These are phyloP conservation scores for Euleptes europaea DNA, from an alignment of 2,113 vertebrate species.

Conservation along the genomic window DNA sequence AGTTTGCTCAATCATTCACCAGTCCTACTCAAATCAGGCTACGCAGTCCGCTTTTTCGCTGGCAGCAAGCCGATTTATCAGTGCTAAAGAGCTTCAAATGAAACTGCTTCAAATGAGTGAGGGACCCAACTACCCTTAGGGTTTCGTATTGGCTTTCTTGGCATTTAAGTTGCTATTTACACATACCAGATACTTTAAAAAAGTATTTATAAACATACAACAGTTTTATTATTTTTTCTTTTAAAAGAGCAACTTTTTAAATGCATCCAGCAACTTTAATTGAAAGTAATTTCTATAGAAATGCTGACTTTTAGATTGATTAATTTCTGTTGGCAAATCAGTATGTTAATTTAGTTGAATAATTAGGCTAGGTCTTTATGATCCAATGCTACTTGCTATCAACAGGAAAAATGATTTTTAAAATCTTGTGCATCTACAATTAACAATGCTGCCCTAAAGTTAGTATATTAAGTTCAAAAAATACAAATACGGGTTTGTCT, in stretches of 20 bases:
- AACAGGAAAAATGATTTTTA: too few relatives aligned
- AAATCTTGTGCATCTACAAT: too few relatives aligned
- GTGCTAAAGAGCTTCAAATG: background rate
- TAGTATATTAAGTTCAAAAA: too few relatives aligned
- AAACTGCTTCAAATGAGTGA: background rate
- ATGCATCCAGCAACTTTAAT: background rate
- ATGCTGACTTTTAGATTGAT: background rate
- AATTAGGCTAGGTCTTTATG: background rate
- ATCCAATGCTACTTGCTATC: too few relatives aligned
- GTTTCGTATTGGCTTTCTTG: conserved; percentile 8
- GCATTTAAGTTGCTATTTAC: background rate
- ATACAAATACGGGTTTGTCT: too few relatives aligned
- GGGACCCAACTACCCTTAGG: background rate
- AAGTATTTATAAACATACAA: background rate
- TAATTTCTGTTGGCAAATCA: background rate
- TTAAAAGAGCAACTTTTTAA: too few relatives aligned
- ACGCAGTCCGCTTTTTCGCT: background rate
- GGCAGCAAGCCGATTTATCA: background rate
- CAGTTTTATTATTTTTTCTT: background rate
- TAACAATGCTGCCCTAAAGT: too few relatives aligned
- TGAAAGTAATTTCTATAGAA: background rate
- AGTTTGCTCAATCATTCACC: background rate
- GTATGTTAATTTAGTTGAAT: background rate
- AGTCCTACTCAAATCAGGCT: too few relatives aligned
- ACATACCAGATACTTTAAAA: background rate